A percentile compares a stretch with the other conserved stretches of the same genome.
These are phyloP conservation scores for Threskiornis aethiopicus DNA, from an alignment of 2,797 vertebrate species.

Conservation along the genomic window DNA sequence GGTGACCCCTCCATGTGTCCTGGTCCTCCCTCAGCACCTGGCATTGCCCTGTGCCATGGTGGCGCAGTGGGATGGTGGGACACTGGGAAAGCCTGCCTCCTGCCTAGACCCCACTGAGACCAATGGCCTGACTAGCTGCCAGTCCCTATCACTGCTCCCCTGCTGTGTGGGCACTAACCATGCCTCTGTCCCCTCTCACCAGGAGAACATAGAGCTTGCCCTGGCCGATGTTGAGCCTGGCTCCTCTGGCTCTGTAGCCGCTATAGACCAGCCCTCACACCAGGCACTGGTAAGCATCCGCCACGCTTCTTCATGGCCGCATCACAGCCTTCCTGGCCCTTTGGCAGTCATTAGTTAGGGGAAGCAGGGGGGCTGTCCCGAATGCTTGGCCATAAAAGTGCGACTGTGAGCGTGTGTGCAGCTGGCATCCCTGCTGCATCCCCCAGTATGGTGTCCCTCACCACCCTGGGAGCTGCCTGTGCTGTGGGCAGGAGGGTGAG, in stretches of 20 bases:
- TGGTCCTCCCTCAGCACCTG: accelerated
- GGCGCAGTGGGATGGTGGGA: accelerated
- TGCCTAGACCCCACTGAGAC: not conserved
- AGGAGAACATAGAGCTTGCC: constrained; percentile 96
- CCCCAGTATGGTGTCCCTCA: accelerated
- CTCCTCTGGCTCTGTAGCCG: constrained; percentile 85
- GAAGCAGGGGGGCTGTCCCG: not conserved
- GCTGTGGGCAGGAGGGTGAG: accelerated
- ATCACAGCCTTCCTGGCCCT: not conserved
- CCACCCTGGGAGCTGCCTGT: not conserved
- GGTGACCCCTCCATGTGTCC: not conserved
- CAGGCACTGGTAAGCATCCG: constrained; percentile 90
- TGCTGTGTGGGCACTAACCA: constrained; percentile 57
- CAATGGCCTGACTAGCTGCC: not conserved
- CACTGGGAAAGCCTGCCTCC: not conserved
- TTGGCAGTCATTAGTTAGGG: not conserved
- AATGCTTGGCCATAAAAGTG: not conserved
- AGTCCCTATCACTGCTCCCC: not conserved
- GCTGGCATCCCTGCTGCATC: not conserved
- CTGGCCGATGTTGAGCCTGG: constrained; percentile 92
- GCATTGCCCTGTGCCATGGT: too few species aligned
- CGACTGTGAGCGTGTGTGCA: accelerated
- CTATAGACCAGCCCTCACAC: constrained; percentile 91
- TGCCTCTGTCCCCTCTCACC: constrained; percentile 70
- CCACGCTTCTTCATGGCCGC: not conserved